A percentile compares a stretch with the other conserved stretches of the same genome.
Evolutionary conservation across 2,113 vertebrate species (phyloP).

Genomic region (Pelodiscus sinensis): DNA sequence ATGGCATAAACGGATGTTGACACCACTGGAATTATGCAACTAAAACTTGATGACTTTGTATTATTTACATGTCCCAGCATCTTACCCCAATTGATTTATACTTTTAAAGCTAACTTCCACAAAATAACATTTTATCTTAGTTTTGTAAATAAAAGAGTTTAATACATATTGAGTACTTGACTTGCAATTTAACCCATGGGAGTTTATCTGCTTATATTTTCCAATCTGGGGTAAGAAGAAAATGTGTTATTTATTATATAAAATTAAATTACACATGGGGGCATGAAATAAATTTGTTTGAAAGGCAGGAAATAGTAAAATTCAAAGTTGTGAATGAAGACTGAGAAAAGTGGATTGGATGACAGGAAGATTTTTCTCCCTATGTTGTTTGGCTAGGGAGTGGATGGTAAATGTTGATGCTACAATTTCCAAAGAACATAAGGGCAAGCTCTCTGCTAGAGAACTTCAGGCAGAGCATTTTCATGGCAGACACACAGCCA

Average conservation of each 20-base stretch:
- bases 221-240: constrained; percentile 15
- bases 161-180: not conserved
- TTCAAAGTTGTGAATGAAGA: constrained; percentile 4
- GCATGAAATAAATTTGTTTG: constrained; percentile 50
- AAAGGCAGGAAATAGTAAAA: constrained; percentile 21
- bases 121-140: not conserved
- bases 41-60: not conserved
- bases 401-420: not conserved
- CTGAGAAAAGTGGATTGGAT: not conserved
- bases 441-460: not conserved
- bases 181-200: not conserved
- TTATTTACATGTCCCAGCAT: not conserved
- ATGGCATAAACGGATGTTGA: not conserved
- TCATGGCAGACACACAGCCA: not conserved
- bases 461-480: not conserved
- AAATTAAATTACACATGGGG: not conserved
- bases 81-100: not conserved
- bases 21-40: not conserved
- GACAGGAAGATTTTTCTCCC: not conserved
- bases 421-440: not conserved
- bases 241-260: not conserved
- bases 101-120: not conserved
- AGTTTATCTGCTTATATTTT: constrained; percentile 37
- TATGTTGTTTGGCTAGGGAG: not conserved
- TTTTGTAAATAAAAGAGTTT: not conserved